Evolutionary conservation across 2,113 vertebrate genomes (phyloP).

Genomic region (rabbit (Oryctolagus cuniculus)): mOryCun1.1 NC_091442.1:102877501-102878000

Average conservation of each 20-base stretch:
- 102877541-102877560: constrained; percentile 64
- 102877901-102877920: constrained; percentile 27
- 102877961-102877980: not conserved
- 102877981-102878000: constrained; percentile 7
- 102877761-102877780: not conserved
- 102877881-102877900: constrained; percentile 59
- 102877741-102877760: constrained; percentile 16
- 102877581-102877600: constrained; percentile 62
- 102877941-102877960: not conserved
- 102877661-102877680: constrained; percentile 58
- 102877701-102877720: constrained; percentile 63
- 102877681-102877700: constrained; percentile 41
- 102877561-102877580: constrained; percentile 54
- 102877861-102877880: constrained; percentile 45
- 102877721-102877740: not conserved
- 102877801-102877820: not conserved
- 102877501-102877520: constrained; percentile 69
- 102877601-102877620: constrained; percentile 60
- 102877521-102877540: constrained; percentile 62
- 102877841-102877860: constrained; percentile 69
- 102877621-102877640: constrained; percentile 42
- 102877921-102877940: not conserved
- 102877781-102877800: not conserved
- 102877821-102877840: not conserved
- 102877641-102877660: constrained; percentile 51